Conservation (phyloP, 2,797 vertebrate genomes). For the Cirrhinus molitorella region DNA sequence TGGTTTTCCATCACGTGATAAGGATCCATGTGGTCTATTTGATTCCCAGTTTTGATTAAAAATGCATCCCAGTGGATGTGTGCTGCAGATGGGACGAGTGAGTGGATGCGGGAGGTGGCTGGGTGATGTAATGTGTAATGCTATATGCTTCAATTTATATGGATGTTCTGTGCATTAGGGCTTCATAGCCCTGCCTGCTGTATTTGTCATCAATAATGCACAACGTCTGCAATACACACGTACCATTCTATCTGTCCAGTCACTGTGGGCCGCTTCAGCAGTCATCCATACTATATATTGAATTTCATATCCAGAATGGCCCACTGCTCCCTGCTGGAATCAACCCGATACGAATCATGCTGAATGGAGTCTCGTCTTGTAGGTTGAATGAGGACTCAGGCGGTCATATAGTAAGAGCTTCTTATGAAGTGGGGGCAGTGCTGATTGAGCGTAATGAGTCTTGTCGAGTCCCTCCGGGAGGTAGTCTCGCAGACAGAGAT, state of each 20-base stretch:
- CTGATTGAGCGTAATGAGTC: slow-evolving; percentile 56
- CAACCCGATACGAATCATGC: slow-evolving; percentile 14
- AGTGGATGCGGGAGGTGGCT: slow-evolving; percentile 40
- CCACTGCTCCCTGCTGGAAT: slow-evolving; percentile 5
- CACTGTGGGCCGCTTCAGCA: slow-evolving; percentile 10
- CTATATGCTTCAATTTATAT: slow-evolving; percentile 75
- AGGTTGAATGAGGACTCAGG: slow-evolving; percentile 39
- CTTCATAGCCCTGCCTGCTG: slow-evolving; percentile 79
- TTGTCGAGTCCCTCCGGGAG: slow-evolving; percentile 32
- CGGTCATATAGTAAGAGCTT: slow-evolving; percentile 39
- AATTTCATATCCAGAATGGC: slow-evolving; percentile 33
- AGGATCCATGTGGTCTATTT: slow-evolving; percentile 38
- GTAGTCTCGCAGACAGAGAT: slow-evolving; percentile 24
- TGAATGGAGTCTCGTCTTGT: slow-evolving; percentile 7
- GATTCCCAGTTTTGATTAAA: slow-evolving; percentile 62
- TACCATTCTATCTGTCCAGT: slow-evolving; percentile 20
- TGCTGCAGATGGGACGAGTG: slow-evolving; percentile 57
- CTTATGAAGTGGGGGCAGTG: slow-evolving; percentile 53
- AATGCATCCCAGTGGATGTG: slow-evolving; percentile 72
- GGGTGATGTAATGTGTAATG: slow-evolving; percentile 87
- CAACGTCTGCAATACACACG: slow-evolving; percentile 68
- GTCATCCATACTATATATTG: slow-evolving; percentile 40
- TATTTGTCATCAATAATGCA: slow-evolving; percentile 89
- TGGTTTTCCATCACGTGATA: background rate
- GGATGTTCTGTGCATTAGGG: slow-evolving; percentile 77